Evolutionary conservation across 2,888 invertebrate genomes (phyloP).

Genomic region (Epirrhoe alternata): DNA sequence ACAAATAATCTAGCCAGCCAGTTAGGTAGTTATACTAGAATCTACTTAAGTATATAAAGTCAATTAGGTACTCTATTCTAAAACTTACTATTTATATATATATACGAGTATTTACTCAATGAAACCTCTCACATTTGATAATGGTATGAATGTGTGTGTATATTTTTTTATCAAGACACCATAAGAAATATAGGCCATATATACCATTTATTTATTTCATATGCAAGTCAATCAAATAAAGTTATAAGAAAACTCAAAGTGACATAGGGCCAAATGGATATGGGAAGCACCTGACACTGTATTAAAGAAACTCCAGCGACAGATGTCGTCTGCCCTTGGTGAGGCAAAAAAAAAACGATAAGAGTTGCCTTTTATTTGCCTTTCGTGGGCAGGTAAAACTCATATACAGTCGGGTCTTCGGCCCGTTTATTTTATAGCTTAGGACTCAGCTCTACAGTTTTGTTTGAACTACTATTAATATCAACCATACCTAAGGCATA

Average conservation of each 20-base stretch:
- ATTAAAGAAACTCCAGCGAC: slow-evolving; percentile 22
- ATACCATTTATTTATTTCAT: too few species aligned
- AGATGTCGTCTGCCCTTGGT: slow-evolving; percentile 28
- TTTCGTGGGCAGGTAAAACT: slow-evolving; percentile 26
- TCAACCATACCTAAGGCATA: not conserved
- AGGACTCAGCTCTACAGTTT: not conserved
- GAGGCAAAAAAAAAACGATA: slow-evolving; percentile 23
- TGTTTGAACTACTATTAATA: not conserved
- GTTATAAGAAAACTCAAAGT: slow-evolving; percentile 1
- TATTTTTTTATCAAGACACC: too few species aligned
- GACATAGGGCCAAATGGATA: slow-evolving; percentile 5
- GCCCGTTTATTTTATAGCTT: not conserved
- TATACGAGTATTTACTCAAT: too few species aligned
- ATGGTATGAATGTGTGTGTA: too few species aligned
- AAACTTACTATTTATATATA: too few species aligned
- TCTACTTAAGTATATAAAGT: too few species aligned
- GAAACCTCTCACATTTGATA: too few species aligned
- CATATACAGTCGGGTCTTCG: slow-evolving; percentile 1
- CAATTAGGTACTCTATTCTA: too few species aligned
- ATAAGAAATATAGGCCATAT: too few species aligned
- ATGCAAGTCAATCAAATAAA: too few species aligned
- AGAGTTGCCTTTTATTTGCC: slow-evolving; percentile 23
- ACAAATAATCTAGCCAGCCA: not conserved
- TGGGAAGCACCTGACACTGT: slow-evolving; percentile 25
- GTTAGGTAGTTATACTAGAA: too few species aligned